These are phyloP conservation scores for Diprion similis DNA, from an alignment of 1,140 invertebrate genomes.

Conservation along the genomic window DNA sequence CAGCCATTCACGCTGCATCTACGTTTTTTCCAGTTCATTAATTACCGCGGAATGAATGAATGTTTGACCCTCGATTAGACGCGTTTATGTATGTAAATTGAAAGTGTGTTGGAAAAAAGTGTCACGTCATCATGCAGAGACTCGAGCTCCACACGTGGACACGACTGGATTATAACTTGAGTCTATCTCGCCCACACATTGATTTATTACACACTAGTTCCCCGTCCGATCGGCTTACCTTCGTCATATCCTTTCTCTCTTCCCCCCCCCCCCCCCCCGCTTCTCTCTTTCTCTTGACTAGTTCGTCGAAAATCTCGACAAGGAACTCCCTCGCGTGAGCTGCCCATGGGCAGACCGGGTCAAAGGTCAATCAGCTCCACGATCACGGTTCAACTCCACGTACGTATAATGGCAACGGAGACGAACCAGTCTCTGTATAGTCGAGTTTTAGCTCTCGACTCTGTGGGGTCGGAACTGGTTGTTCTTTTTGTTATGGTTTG, in stretches of 20 bases:
- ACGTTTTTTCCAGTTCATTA: background rate
- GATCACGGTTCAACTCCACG: background rate
- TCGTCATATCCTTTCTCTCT: conserved; percentile 1
- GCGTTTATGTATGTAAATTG: background rate
- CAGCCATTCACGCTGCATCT: background rate
- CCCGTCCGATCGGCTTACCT: background rate
- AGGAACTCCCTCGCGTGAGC: conserved; percentile 1
- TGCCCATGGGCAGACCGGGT: background rate
- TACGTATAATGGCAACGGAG: background rate
- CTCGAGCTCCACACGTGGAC: background rate
- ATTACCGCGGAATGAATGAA: background rate
- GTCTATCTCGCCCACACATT: background rate
- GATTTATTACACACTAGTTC: background rate
- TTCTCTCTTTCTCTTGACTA: no score
- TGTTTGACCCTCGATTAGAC: background rate
- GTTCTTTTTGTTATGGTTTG: background rate
- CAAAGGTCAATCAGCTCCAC: conserved; percentile 7
- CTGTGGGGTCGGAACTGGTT: background rate
- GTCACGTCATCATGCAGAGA: background rate
- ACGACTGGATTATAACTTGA: background rate
- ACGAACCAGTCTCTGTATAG: background rate
- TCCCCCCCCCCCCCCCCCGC: no score
- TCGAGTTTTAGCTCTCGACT: background rate
- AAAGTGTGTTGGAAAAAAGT: background rate
- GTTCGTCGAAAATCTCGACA: background rate